A percentile compares a stretch with the other conserved stretches of the same genome.
Evolutionary conservation across 2,113 vertebrate genomes (phyloP).

Genomic region (Mohoua ochrocephala): DNA sequence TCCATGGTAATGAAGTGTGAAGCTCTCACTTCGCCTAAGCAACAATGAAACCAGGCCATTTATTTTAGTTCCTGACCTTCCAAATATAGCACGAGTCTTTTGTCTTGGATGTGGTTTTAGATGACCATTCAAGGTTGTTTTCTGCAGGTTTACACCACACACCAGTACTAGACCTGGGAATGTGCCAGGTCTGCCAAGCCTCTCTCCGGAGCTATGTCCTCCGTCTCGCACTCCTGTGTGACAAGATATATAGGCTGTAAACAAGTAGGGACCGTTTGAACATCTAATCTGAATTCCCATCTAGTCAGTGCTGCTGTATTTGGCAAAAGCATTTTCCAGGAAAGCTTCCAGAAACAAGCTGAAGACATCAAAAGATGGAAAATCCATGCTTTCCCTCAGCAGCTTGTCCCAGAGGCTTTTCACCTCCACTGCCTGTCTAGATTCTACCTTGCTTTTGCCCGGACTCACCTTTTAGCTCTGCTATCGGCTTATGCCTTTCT

Average conservation of each 20-base stretch:
- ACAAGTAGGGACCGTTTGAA: not conserved
- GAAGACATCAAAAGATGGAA: slow-evolving; percentile 13
- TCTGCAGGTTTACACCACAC: not conserved
- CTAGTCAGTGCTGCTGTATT: slow-evolving; percentile 35
- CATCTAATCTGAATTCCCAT: slow-evolving; percentile 19
- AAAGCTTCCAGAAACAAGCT: slow-evolving; percentile 25
- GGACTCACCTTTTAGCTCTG: not conserved
- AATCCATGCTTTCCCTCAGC: not conserved
- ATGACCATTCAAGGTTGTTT: not conserved
- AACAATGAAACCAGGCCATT: not conserved
- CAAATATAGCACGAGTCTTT: not conserved
- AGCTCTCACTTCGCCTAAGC: not conserved
- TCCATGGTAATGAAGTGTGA: not conserved
- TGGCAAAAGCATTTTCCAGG: slow-evolving; percentile 1
- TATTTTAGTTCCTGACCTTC: not conserved
- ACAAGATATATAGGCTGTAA: not conserved
- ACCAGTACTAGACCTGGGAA: not conserved
- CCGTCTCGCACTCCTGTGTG: not conserved
- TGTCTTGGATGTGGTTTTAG: not conserved
- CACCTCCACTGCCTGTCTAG: not conserved
- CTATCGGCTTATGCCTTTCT: not conserved
- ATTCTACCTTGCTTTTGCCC: not conserved
- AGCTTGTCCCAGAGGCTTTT: not conserved
- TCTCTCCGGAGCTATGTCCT: not conserved
- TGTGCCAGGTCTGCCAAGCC: not conserved